These are phyloP conservation scores for Fissipunctia ypsillon DNA, from an alignment of 2,888 invertebrate genomes.

Conservation along the genomic window DNA sequence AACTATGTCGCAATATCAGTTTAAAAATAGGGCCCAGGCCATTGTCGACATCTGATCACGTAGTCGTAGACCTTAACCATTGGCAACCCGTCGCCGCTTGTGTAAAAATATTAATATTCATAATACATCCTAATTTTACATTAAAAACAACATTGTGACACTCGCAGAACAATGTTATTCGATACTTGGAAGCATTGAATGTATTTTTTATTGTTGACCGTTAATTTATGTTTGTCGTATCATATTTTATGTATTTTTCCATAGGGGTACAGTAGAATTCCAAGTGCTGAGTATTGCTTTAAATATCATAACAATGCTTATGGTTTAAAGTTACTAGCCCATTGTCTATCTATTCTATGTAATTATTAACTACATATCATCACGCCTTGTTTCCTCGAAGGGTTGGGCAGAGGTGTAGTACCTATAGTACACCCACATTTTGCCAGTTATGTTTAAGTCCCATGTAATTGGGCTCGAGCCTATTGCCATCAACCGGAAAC, in stretches of 20 bases:
- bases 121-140: conserved; percentile 60
- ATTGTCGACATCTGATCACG: conserved; percentile 6
- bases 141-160: conserved; percentile 47
- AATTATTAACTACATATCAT: conserved; percentile 18
- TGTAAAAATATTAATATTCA: conserved; percentile 52
- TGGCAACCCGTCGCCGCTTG: neutral
- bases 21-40: neutral
- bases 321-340: conserved; percentile 12
- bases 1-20: neutral
- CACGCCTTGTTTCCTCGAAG: no score
- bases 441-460: no score
- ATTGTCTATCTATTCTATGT: conserved; percentile 19
- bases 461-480: no score
- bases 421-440: no score
- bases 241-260: conserved; percentile 38
- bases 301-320: conserved; percentile 32
- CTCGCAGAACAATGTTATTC: conserved; percentile 47
- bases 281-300: conserved; percentile 24
- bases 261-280: conserved; percentile 38
- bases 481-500: no score
- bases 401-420: no score
- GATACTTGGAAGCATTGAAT: conserved; percentile 59
- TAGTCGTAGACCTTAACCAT: conserved; percentile 22
- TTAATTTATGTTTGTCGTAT: conserved; percentile 53
- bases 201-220: conserved; percentile 52